These are phyloP conservation scores for Panthera uncia DNA, from an alignment of 2,113 vertebrate species.

Conservation along the genomic window DNA sequence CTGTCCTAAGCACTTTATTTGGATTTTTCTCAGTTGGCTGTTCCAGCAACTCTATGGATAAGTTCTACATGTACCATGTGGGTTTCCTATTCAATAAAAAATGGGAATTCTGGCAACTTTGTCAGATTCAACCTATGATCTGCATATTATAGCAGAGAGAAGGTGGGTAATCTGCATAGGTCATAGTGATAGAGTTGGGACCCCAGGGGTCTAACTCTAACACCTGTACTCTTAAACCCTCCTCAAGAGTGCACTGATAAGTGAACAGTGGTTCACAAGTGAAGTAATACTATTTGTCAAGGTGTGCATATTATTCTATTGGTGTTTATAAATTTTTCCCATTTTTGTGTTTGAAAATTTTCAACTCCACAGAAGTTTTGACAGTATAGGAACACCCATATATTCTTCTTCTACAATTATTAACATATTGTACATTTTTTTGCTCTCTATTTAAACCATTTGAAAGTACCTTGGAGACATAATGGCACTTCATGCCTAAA, in stretches of 20 bases:
- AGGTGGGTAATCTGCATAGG: fast-evolving
- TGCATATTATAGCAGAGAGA: background rate
- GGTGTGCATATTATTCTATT: background rate
- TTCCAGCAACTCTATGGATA: background rate
- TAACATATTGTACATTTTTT: background rate
- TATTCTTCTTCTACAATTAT: background rate
- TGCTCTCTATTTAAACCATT: background rate
- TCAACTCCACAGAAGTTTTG: background rate
- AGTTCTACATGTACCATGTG: background rate
- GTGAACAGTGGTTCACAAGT: background rate
- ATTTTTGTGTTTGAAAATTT: background rate
- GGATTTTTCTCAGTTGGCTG: background rate
- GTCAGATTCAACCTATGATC: background rate
- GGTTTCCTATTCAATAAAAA: background rate
- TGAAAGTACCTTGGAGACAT: background rate
- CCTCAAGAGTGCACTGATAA: background rate
- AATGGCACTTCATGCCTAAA: background rate
- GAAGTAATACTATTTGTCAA: background rate
- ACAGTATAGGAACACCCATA: background rate
- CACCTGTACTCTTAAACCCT: background rate
- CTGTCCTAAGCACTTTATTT: background rate
- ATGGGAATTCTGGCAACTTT: background rate
- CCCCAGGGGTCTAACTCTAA: background rate
- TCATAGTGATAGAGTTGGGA: background rate
- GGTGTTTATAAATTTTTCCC: background rate